Evolutionary conservation across 2,113 vertebrate species (phyloP), one percentile per base, ranked within the genome.

Genomic region (Anseranas semipalmata): DNA sequence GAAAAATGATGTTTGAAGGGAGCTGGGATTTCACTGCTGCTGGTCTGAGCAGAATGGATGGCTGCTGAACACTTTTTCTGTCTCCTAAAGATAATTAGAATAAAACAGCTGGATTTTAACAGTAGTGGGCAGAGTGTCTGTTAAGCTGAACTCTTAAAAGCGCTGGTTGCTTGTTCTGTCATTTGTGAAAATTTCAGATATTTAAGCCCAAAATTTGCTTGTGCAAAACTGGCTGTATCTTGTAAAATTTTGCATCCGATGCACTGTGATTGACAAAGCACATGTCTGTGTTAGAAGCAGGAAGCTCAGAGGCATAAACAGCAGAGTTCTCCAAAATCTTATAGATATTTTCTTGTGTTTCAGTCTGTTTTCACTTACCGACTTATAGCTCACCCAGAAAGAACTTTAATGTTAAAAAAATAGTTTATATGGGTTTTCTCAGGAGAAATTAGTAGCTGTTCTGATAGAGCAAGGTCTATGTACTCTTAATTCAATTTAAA

Each of bases 1-100:
- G 86, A 92, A 96, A 97, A 85, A 82, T 72, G 8, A 62, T 93
- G 81, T 89, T 90, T 73, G 76, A 90, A 93, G 62, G 83, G 60
- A 85, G 53, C 16, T 79, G 70, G 30, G 28, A 16, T 92, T 96
- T 89, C 66, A 46, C 32, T 88, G 50, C 78, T 81, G 71, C 85
- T 43, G 35, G 45, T 24, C 76, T 65, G 90, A 94, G 37, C 48
- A 67, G 73, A 65, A 86, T 18, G 56, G n/a, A 45, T 59, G 58
- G 83, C 37, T 81, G 52, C 24, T 84, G 65, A 50, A 28, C 0
- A 0, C 10, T 48, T 84, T 39, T 87, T 60, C 58, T 62, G 3
- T 76, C 65, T 93, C 81, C 35, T 73, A 48, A 76, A 55, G 48
- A 52, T 37, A 82, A 24, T 53, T 68, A 53, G 76, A 87, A 90